phyloP scores from a whole-genome alignment of 2,888 invertebrate species.

The Eugnorisma glareosa region DNA sequence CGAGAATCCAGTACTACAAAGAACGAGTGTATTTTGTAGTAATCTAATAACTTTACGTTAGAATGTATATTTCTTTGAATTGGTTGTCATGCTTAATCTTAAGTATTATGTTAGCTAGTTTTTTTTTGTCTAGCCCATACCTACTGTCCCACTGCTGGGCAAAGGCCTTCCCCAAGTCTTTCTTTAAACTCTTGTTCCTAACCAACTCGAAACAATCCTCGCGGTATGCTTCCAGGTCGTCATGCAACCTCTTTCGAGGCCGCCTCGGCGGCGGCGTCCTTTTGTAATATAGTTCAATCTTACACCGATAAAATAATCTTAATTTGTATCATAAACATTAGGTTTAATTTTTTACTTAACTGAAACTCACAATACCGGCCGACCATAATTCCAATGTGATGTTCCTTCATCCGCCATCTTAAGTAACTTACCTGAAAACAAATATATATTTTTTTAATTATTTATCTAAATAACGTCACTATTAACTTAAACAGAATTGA shows the following conservation, averaged over 20 bases:
- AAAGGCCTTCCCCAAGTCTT: background rate
- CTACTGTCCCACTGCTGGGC: no score
- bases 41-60: background rate
- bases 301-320: background rate
- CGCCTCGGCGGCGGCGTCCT: background rate
- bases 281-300: background rate
- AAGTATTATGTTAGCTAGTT: background rate
- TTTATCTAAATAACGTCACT: no score
- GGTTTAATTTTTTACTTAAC: background rate
- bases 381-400: background rate
- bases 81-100: background rate
- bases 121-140: background rate
- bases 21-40: background rate
- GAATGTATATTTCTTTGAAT: background rate
- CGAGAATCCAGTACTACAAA: background rate
- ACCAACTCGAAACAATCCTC: background rate
- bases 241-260: background rate
- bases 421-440: slow-evolving; percentile 43
- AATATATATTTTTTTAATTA: background rate
- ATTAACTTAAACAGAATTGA: background rate
- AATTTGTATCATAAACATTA: background rate
- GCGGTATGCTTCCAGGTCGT: background rate
- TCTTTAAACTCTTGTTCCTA: background rate
- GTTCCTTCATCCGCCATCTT: background rate
- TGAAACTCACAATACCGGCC: background rate